Percentiles rank a stretch among this genome's conserved stretches.
phyloP scores from a whole-genome alignment of 2,888 invertebrate species.

The Acronicta alni region DNA sequence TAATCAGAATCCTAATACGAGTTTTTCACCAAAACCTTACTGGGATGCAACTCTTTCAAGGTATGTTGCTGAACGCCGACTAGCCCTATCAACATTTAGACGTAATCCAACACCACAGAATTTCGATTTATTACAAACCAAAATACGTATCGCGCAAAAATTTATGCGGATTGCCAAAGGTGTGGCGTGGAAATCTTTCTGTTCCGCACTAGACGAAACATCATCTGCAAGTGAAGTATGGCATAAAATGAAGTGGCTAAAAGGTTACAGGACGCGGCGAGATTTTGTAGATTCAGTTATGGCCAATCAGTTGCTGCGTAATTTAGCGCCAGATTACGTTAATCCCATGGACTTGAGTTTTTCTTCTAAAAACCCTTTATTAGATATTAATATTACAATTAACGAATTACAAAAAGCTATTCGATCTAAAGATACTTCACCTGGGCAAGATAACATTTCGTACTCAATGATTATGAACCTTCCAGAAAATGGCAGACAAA shows the following conservation, averaged over 20 bases:
- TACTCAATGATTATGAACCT: no score
- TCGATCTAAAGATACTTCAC: background rate
- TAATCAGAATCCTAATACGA: conserved; percentile 4
- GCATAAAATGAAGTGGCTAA: background rate
- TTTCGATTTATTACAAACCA: background rate
- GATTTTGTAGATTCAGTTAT: background rate
- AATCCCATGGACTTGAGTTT: background rate
- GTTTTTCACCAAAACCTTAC: conserved; percentile 12
- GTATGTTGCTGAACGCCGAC: conserved; percentile 19
- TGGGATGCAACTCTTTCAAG: conserved; percentile 11
- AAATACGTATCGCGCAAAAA: background rate
- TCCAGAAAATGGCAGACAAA: conserved; percentile 13
- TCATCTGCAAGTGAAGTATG: conserved; percentile 1
- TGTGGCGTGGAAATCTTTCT: conserved; percentile 2
- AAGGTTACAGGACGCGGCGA: background rate
- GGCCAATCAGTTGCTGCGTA: background rate
- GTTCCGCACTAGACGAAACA: background rate
- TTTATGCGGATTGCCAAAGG: background rate
- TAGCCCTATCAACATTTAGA: conserved; percentile 21
- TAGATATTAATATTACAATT: background rate
- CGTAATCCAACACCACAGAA: conserved; percentile 21
- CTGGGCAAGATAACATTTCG: no score
- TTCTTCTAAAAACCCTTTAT: background rate
- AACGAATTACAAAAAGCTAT: conserved; percentile 6
- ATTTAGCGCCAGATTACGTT: conserved; percentile 6